These are phyloP conservation scores for Anguilla rostrata DNA, from an alignment of 2,113 vertebrate genomes.

Conservation along the genomic window DNA sequence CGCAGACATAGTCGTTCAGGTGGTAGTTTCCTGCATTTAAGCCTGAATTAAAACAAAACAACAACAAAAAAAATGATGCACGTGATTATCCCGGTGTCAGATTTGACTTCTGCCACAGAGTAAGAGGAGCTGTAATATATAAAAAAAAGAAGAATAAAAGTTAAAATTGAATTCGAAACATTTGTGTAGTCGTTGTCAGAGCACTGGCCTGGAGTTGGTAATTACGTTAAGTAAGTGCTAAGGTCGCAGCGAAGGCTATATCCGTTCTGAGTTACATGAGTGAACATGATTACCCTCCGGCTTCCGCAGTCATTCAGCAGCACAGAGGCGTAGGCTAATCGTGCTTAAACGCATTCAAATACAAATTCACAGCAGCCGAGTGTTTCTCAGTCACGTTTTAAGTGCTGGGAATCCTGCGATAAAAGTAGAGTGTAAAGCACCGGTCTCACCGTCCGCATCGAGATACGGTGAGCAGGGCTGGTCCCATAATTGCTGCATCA, in stretches of 20 bases:
- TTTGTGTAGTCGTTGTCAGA: neutral
- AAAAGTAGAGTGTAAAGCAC: no score
- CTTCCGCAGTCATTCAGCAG: neutral
- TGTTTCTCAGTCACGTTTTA: neutral
- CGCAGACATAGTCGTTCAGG: neutral
- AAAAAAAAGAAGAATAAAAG: no score
- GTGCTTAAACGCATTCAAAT: neutral
- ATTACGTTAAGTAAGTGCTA: neutral
- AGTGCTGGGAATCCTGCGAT: no score
- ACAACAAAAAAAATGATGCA: no score
- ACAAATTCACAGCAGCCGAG: neutral
- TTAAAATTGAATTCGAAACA: no score
- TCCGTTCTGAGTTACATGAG: neutral
- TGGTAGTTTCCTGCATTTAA: neutral
- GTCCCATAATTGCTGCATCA: no score
- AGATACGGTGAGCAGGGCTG: no score
- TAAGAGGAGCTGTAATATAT: neutral
- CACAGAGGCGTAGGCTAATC: neutral
- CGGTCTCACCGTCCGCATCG: no score
- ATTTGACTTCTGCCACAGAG: neutral
- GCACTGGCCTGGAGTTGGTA: neutral
- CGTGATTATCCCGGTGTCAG: no score
- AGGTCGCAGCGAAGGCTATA: neutral
- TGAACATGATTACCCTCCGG: neutral
- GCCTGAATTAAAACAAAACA: neutral